Evolutionary conservation across 2,797 vertebrate genomes (phyloP).

Genomic region (Pelochelys cantorii): DNA sequence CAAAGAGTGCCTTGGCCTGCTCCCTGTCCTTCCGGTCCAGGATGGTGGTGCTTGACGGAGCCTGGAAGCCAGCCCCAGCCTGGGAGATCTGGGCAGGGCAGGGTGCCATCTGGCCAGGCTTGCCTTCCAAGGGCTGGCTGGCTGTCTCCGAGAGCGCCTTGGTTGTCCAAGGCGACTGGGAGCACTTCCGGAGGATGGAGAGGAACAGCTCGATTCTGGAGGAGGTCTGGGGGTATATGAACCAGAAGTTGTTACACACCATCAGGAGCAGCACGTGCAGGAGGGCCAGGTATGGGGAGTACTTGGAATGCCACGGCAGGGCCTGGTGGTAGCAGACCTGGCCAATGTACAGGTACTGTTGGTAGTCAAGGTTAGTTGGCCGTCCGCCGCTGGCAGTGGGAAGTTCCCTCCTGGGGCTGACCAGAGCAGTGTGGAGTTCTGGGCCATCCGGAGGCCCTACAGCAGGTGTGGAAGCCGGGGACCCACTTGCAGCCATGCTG

Average conservation of each 20-base stretch:
- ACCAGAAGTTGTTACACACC: conserved; percentile 88
- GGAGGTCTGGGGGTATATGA: conserved; percentile 87
- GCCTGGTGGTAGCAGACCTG: conserved; percentile 87
- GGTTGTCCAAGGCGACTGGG: conserved; percentile 89
- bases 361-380: conserved; percentile 83
- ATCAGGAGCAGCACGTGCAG: conserved; percentile 84
- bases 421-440: background rate
- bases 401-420: background rate
- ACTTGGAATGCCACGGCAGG: conserved; percentile 85
- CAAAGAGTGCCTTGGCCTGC: conserved; percentile 86
- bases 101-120: background rate
- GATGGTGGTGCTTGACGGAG: conserved; percentile 41
- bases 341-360: conserved; percentile 87
- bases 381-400: conserved; percentile 57
- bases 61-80: background rate
- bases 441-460: background rate
- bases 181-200: conserved; percentile 86
- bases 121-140: conserved; percentile 74
- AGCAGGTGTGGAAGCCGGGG: background rate
- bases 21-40: conserved; percentile 86
- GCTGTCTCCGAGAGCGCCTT: conserved; percentile 84
- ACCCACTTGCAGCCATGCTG: background rate
- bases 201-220: conserved; percentile 88
- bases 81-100: background rate
- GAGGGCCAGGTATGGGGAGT: conserved; percentile 86